These are phyloP conservation scores for Gracilinanus agilis DNA, from an alignment of 2,113 vertebrate species.

Conservation along the genomic window DNA sequence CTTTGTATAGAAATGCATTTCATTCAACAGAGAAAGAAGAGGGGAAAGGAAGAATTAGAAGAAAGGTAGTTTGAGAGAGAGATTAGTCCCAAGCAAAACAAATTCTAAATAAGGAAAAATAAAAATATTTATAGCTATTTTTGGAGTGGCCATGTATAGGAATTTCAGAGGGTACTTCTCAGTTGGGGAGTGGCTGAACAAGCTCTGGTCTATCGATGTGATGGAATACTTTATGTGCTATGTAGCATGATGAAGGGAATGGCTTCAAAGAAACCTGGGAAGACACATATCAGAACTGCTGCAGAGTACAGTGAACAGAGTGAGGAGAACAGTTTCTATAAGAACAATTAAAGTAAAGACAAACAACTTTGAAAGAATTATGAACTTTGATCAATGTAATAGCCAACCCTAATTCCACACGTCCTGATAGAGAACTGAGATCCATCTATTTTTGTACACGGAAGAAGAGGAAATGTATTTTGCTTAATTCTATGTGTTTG, in stretches of 20 bases:
- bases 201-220: neutral
- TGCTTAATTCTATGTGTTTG: neutral
- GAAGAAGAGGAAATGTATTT: neutral
- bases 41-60: neutral
- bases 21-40: neutral
- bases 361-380: neutral
- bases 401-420: neutral
- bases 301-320: neutral
- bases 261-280: neutral
- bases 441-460: neutral
- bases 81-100: neutral
- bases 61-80: neutral
- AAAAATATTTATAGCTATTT: neutral
- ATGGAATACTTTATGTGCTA: neutral
- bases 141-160: neutral
- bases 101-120: neutral
- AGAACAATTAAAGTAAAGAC: neutral
- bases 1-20: neutral
- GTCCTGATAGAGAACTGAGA: neutral
- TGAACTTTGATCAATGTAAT: neutral
- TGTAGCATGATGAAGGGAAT: neutral
- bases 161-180: neutral
- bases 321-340: neutral
- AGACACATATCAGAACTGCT: neutral
- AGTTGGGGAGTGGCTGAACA: neutral